phyloP scores from a whole-genome alignment of 1,140 invertebrate species.

The Papilio dardanus region DNA sequence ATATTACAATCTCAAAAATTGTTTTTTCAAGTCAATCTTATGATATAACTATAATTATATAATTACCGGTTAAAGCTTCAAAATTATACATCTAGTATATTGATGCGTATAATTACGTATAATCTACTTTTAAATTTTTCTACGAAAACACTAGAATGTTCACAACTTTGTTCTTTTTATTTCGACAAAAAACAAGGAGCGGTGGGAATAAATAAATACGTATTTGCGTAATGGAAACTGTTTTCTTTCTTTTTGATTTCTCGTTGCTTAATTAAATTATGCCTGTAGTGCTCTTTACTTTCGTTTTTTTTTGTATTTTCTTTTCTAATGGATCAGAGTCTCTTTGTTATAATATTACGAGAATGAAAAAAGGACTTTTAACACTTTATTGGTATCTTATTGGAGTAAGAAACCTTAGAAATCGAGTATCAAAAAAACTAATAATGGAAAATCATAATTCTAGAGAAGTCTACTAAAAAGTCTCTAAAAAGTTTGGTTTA shows the following conservation, averaged over 20 bases:
- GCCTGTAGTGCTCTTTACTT: neutral
- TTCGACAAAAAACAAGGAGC: neutral
- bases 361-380: no score
- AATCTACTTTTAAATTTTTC: neutral
- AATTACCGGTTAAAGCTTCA: no score
- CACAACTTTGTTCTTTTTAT: neutral
- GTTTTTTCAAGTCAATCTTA: no score
- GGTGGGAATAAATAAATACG: conserved; percentile 3
- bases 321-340: neutral
- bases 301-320: neutral
- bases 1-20: no score
- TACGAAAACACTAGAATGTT: neutral
- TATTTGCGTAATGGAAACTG: conserved; percentile 2
- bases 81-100: neutral
- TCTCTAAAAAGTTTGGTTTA: no score
- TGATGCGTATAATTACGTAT: neutral
- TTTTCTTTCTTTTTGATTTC: neutral
- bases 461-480: no score
- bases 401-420: no score
- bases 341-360: neutral
- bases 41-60: no score
- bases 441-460: no score
- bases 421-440: no score
- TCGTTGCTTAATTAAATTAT: conserved; percentile 1
- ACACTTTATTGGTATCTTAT: no score